Evolutionary conservation across 2,888 invertebrate genomes (phyloP).

Genomic region (Nebria brevicollis): DNA sequence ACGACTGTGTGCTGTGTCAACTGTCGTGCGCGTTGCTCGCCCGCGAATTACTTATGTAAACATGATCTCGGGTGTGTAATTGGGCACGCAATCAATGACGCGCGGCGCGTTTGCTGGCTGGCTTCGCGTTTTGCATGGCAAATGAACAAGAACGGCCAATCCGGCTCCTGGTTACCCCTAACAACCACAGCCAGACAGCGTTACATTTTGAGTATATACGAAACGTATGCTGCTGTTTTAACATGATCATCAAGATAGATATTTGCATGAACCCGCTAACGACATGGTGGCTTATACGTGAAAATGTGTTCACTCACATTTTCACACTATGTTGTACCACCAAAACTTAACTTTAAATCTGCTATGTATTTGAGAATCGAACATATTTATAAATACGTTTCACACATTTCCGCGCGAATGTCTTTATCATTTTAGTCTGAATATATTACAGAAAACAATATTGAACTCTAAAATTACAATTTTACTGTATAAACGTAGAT

Average conservation of each 20-base stretch:
- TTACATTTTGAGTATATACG: not conserved
- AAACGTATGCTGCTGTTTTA: not conserved
- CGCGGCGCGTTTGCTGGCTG: conserved; percentile 60
- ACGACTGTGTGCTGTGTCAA: conserved; percentile 57
- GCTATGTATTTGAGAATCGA: too few species aligned
- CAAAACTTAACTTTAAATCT: too few species aligned
- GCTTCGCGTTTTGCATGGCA: conserved; percentile 49
- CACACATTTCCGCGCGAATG: too few species aligned
- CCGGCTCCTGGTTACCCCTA: conserved; percentile 5
- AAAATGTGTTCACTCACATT: too few species aligned
- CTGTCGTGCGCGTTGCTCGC: conserved; percentile 54
- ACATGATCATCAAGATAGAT: not conserved
- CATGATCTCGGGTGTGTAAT: conserved; percentile 65
- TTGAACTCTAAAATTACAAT: too few species aligned
- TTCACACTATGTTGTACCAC: too few species aligned
- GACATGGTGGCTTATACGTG: too few species aligned
- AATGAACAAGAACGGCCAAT: conserved; percentile 34
- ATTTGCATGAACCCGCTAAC: too few species aligned
- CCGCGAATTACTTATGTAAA: conserved; percentile 65
- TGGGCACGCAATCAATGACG: conserved; percentile 63
- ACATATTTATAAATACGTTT: too few species aligned
- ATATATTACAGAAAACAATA: too few species aligned
- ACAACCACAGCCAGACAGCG: not conserved
- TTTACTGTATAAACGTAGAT: too few species aligned
- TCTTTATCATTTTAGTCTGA: too few species aligned